phyloP scores from a whole-genome alignment of 1,140 invertebrate species.

The Zaprionus capensis region DNA sequence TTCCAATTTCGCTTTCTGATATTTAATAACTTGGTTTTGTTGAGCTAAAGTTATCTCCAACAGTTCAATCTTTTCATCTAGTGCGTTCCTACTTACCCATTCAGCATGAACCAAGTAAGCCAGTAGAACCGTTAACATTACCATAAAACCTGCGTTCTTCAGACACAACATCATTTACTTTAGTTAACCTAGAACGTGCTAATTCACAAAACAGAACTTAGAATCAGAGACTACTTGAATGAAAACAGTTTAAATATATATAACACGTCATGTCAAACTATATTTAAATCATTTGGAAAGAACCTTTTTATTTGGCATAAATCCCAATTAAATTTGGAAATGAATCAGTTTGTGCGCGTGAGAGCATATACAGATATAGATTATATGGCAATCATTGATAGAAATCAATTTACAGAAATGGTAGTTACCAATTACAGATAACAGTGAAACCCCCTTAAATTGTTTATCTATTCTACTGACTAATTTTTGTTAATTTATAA shows the following conservation, averaged over 20 bases:
- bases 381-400: too few species aligned
- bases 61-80: neutral
- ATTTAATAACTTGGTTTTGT: neutral
- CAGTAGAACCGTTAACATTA: neutral
- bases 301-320: too few species aligned
- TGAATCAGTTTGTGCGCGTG: too few species aligned
- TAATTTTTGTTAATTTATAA: neutral
- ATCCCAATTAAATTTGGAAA: too few species aligned
- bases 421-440: neutral
- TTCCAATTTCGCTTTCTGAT: neutral
- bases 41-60: neutral
- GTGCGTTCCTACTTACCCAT: neutral
- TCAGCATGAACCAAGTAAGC: slow-evolving; percentile 1
- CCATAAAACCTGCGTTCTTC: neutral
- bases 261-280: too few species aligned
- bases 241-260: too few species aligned
- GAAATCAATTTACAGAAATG: too few species aligned
- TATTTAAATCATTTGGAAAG: too few species aligned
- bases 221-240: neutral
- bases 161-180: neutral
- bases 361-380: too few species aligned
- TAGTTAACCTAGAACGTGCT: neutral
- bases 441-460: neutral
- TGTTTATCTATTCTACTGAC: neutral
- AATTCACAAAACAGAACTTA: neutral